Evolutionary conservation across 2,113 vertebrate species (phyloP), one percentile per base, ranked within the genome.

Genomic region (Pygoscelis adeliae): DNA sequence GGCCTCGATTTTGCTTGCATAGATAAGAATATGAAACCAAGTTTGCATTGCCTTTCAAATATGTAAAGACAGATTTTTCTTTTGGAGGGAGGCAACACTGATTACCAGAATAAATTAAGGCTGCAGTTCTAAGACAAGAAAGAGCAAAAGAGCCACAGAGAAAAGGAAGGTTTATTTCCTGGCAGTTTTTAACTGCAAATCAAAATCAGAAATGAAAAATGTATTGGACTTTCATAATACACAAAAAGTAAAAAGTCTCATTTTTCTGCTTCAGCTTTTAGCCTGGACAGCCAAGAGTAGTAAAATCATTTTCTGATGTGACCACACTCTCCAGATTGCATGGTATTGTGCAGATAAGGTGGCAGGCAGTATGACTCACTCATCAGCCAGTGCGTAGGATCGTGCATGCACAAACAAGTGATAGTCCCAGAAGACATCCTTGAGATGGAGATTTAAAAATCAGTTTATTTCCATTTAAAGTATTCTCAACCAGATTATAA

Each of bases 291-390:
- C 4, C 63, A 70, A 36, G 36, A 81, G 53, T 40, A 88, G 73
- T 87, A 47, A 80, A 93, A 87, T 67, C 34, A 34, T 47, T 62
- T 63, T 94, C 14, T 89, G 82, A 32, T 82, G 73, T 56, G 77
- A 65, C 46, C 77, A n/a, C 19, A 8, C 34, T 8, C 63, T 50
- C 52, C 77, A 90, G 89, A 84, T 95, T 92, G 67, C 85, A 84
- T 11, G 23, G 70, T 21, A 11, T 44, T 80, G 92, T 80, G 80
- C 61, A 88, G 92, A 91, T 73, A 93, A 96, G 83, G 78, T 86
- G 73, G 50, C 47, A 87, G 87, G 89, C 74, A 74, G 83, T 46
- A 89, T 97, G 97, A 97, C n/a, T 97, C 96, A 97, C 79, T 69
- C 86, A 66, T 95, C 96, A 95, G 93, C 89, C 85, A n/a, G 14